Conservation (phyloP, 2,888 invertebrate species). For the Brachyopa scutellaris region DNA sequence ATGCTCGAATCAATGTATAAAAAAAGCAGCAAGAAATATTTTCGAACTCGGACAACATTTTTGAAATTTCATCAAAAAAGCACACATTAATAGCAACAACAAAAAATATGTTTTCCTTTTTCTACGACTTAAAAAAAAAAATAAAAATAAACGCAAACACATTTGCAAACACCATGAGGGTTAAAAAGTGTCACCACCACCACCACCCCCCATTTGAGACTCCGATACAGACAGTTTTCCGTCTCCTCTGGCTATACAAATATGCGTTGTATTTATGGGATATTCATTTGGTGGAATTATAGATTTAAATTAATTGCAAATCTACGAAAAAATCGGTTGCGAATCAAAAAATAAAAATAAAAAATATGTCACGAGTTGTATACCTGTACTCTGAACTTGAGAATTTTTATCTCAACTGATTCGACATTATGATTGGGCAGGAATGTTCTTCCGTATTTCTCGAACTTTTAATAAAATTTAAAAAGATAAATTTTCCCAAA, state of each 20-base stretch:
- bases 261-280: not conserved
- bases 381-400: slow-evolving; percentile 50
- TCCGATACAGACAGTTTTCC: slow-evolving; percentile 26
- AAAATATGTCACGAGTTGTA: not conserved
- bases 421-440: slow-evolving; percentile 8
- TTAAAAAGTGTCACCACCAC: slow-evolving; percentile 48
- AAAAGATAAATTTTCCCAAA: slow-evolving; percentile 4
- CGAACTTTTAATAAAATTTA: not conserved
- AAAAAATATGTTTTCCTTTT: slow-evolving; percentile 29
- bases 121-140: slow-evolving; percentile 31
- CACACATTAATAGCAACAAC: not conserved
- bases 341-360: slow-evolving; percentile 40
- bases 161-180: slow-evolving; percentile 46
- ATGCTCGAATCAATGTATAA: slow-evolving; percentile 41
- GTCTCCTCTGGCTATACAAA: slow-evolving; percentile 4
- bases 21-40: slow-evolving; percentile 17
- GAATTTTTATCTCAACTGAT: not conserved
- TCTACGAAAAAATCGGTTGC: slow-evolving; percentile 16
- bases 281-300: slow-evolving; percentile 4
- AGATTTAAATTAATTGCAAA: slow-evolving; percentile 47
- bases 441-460: slow-evolving; percentile 20
- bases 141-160: slow-evolving; percentile 54
- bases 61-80: slow-evolving; percentile 41
- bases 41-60: slow-evolving; percentile 39
- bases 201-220: no score